Conservation (phyloP, 2,888 invertebrate genomes). For the Archaeoteleia sp. region DNA sequence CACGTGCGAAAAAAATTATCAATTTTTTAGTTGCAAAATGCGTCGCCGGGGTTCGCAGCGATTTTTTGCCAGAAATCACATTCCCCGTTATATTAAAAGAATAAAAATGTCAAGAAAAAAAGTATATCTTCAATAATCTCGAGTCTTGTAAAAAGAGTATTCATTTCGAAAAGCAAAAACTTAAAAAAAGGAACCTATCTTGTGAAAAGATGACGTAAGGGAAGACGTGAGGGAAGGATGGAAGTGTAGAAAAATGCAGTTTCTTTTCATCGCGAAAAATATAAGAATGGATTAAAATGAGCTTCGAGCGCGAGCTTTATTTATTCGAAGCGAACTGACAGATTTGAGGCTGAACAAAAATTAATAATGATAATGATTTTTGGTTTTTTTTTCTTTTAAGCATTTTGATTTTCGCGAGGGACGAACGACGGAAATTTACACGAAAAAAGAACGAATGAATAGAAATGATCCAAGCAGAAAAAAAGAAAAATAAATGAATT, state of each 20-base stretch:
- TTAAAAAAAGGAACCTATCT: too few relatives aligned
- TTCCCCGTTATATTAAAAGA: conserved; percentile 34
- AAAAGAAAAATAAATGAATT: conserved; percentile 1
- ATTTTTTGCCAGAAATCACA: conserved; percentile 42
- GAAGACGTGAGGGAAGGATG: conserved; percentile 1
- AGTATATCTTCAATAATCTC: too few relatives aligned
- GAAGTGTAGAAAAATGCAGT: conserved; percentile 31
- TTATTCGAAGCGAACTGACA: conserved; percentile 35
- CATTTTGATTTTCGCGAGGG: conserved; percentile 33
- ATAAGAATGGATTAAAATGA: conserved; percentile 25
- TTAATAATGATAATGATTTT: conserved; percentile 51
- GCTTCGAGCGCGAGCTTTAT: conserved; percentile 19
- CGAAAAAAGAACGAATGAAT: neutral
- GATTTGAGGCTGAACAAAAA: conserved; percentile 19
- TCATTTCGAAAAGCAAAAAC: too few relatives aligned
- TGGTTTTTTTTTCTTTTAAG: conserved; percentile 34
- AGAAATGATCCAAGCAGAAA: conserved; percentile 11
- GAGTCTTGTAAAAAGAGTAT: too few relatives aligned
- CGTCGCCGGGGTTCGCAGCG: conserved; percentile 33
- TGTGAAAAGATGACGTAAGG: too few relatives aligned
- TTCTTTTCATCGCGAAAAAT: too few relatives aligned
- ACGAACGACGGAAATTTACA: conserved; percentile 20
- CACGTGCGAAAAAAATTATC: conserved; percentile 21
- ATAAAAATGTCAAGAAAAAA: conserved; percentile 36
- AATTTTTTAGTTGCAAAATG: conserved; percentile 44